phyloP scores from a whole-genome alignment of 1,140 invertebrate genomes.

The Microvelia longipes region DNA sequence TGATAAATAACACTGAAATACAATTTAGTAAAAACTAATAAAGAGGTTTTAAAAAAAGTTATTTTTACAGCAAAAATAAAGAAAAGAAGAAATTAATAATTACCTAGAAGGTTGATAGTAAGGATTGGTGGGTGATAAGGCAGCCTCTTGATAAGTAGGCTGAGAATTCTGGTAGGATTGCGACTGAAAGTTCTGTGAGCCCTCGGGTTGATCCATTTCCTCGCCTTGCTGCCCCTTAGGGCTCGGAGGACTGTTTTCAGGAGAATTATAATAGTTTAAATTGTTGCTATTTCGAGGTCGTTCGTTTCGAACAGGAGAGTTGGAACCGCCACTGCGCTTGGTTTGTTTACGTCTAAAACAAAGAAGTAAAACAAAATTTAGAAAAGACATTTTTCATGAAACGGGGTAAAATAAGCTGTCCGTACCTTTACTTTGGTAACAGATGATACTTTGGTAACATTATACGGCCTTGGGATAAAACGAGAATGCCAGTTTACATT shows the following conservation, averaged over 20 bases:
- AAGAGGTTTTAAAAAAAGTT: too few relatives aligned
- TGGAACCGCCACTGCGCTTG: slow-evolving; percentile 37
- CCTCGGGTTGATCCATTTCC: slow-evolving; percentile 22
- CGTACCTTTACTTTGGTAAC: too few relatives aligned
- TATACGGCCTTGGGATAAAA: too few relatives aligned
- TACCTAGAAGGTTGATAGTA: slow-evolving; percentile 4
- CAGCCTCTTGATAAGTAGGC: slow-evolving; percentile 28
- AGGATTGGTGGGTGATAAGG: slow-evolving; percentile 23
- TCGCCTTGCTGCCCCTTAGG: slow-evolving; percentile 30
- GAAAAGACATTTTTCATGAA: too few relatives aligned
- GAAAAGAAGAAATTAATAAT: too few relatives aligned
- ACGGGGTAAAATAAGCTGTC: too few relatives aligned
- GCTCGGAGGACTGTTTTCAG: slow-evolving; percentile 32
- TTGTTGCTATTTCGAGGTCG: slow-evolving; percentile 23
- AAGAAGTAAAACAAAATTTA: background rate
- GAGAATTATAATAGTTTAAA: slow-evolving; percentile 27
- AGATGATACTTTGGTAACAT: too few relatives aligned
- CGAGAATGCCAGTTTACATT: too few relatives aligned
- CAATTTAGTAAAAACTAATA: too few relatives aligned
- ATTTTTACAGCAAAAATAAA: too few relatives aligned
- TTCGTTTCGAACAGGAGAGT: slow-evolving; percentile 26
- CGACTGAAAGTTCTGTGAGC: slow-evolving; percentile 24
- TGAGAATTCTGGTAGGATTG: slow-evolving; percentile 23
- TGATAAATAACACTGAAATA: too few relatives aligned
- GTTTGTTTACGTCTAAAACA: slow-evolving; percentile 67